phyloP scores from a whole-genome alignment of 2,888 invertebrate species.

The Stratiomys singularior region DNA sequence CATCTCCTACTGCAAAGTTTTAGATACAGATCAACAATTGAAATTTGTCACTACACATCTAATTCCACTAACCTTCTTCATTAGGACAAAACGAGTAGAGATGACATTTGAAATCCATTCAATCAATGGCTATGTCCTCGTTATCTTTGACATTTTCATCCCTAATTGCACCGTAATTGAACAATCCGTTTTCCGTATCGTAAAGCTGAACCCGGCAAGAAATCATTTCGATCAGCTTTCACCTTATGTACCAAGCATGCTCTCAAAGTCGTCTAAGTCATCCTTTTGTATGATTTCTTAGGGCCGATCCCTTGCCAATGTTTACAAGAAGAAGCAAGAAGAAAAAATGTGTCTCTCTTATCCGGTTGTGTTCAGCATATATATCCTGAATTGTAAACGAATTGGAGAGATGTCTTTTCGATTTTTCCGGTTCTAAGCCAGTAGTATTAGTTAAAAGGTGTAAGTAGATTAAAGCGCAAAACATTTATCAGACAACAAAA shows the following conservation, averaged over 20 bases:
- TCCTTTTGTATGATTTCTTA: neutral
- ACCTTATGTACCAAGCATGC: neutral
- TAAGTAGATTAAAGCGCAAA: conserved; percentile 47
- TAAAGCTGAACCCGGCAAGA: neutral
- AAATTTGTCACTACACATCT: neutral
- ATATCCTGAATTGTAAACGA: neutral
- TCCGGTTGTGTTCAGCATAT: neutral
- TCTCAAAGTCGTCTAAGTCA: neutral
- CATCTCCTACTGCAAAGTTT: no score
- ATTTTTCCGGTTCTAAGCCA: conserved; percentile 16
- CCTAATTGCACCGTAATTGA: conserved; percentile 41
- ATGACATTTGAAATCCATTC: conserved; percentile 16
- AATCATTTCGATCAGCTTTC: conserved; percentile 10
- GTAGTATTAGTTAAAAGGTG: conserved; percentile 47
- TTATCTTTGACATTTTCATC: conserved; percentile 41
- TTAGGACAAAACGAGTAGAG: neutral
- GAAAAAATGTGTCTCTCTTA: neutral
- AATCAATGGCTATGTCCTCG: conserved; percentile 28
- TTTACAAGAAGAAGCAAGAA: conserved; percentile 13
- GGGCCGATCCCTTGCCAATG: conserved; percentile 8
- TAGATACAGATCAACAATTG: neutral
- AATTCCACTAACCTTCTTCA: conserved; percentile 16
- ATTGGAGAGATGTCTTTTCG: conserved; percentile 2
- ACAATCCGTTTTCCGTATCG: conserved; percentile 36
- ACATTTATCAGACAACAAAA: conserved; percentile 41